Evolutionary conservation across 1,140 invertebrate genomes (phyloP).

Genomic region (Nephila pilipes): DNA sequence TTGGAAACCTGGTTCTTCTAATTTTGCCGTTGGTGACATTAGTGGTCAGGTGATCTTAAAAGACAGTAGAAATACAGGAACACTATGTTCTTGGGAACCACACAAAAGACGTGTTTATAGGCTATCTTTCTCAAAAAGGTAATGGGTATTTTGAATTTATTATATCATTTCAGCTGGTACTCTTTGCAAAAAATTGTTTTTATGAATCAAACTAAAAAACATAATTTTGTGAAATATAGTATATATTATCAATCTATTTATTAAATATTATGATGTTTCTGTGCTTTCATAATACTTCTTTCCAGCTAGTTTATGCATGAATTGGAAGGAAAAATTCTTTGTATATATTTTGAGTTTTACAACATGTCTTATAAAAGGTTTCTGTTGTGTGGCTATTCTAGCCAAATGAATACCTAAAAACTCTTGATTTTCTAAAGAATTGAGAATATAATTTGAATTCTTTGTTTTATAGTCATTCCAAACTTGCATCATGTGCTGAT

Average conservation of each 20-base stretch:
- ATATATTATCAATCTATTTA: no score
- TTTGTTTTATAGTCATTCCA: slow-evolving; percentile 44
- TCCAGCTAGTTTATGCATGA: no score
- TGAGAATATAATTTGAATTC: not conserved
- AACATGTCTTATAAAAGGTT: no score
- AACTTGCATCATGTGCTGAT: slow-evolving; percentile 69
- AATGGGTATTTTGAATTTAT: not conserved
- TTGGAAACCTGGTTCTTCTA: slow-evolving; percentile 43
- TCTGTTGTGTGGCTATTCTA: no score
- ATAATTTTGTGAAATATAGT: no score
- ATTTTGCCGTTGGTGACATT: slow-evolving; percentile 56
- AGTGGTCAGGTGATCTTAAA: slow-evolving; percentile 51
- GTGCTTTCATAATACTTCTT: no score
- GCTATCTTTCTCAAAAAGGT: slow-evolving; percentile 58
- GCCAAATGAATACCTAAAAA: not conserved
- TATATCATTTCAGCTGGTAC: no score
- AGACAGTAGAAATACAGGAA: slow-evolving; percentile 36
- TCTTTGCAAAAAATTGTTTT: no score
- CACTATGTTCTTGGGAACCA: not conserved
- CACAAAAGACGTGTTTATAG: slow-evolving; percentile 53
- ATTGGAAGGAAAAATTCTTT: no score
- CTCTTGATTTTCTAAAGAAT: not conserved
- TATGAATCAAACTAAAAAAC: no score
- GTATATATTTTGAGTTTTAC: no score
- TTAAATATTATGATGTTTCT: no score